Evolutionary conservation across 2,113 vertebrate species (phyloP), one percentile per base, ranked within the genome.

Genomic region (Ellobius talpinus): DNA sequence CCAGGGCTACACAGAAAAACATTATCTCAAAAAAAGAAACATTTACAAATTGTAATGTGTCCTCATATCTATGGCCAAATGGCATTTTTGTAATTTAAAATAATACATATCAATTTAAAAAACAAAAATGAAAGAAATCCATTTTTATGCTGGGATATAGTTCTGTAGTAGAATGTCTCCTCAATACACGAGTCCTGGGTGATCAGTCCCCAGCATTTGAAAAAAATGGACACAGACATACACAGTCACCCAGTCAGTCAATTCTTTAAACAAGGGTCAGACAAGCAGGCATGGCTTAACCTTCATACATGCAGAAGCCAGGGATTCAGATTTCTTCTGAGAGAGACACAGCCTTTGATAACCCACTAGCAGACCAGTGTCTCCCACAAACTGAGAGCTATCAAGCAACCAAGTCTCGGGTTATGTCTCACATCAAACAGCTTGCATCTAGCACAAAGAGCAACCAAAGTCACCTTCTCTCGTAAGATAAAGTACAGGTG

Each of bases 21-120:
- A n/a, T 7, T 17, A 6, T 42, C 7, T 42, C 24, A 42, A 63
- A 58, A 78, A 52, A 33, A 19, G 52, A 81, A n/a, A 26, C 31
- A 73, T 77, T 47, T 45, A 76, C 78, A 16, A 74, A 65, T 13
- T 55, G 26, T 23, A 31, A 84, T 72, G 66, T 96, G 39, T 12
- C 36, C 13, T 84, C 52, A 1, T 72, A 52, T 7, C 63, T 91
- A 63, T 14, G 50, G 17, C 58, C 73, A 87, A 79, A 90, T 72
- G 47, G 61, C 74, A 91, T 52, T 84, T 84, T 17, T 90, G 17
- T 76, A 45, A 89, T 63, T 50, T 93, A 68, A 91, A 90, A 93
- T 31, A 86, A 72, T 82, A 39, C 50, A 61, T 82, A 39, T 82
- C 79, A 82, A 84, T 42, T 61, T 4, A 42, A 42, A 61, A 84